Base-by-base conservation (phyloP, 1,140 invertebrate species). In the Saccostrea cuccullata region DNA sequence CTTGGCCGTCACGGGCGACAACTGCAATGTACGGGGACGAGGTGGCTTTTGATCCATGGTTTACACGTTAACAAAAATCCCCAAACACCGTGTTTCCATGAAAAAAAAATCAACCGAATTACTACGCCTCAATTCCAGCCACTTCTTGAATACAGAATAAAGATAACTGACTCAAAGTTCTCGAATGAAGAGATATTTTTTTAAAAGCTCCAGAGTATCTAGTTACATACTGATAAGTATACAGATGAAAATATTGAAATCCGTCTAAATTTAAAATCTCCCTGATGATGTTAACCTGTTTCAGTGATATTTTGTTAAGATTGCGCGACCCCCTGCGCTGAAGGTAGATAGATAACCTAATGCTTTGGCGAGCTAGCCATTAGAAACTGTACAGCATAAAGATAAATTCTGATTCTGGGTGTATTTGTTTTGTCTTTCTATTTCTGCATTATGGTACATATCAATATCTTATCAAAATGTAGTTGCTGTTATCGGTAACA, bases 1-100 rank as follows among this genome's bases (percentile, higher is more conserved):
- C n/a, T 87, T 90, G 20, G 86, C 85, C n/a, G 47, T 73, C 23
- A 86, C 70, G 23, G 67, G 83, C 20, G 86, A 84, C 23, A 88
- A 67, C n/a, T 36, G 47, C 70, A 90, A 84, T 15, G 89, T 90
- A 17, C 86, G 89, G 0, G 89, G 89, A 70, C 89, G 36, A 15
- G 89, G 89, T 9, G 89, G 89, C 58, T 90, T 90, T 73, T 88
- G 84, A 55, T 90, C 89, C 89, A 90, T 90, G 4, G n/a, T 87
- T 40, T 26, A 36, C 23, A 36, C 73, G 36, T 12, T 77, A 3
- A 30, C 13, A n/a, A 77, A 77, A 8, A 26, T 23, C 26, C 36
- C 20, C 13, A 83, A 55, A 36, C 15, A 12, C 26, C 26, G 4
- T 82, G 26, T 82, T 82, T 36, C 13, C 73, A 17, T 47, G 20